phyloP scores from a whole-genome alignment of 2,888 invertebrate species.

The Tanypteryx hageni region DNA sequence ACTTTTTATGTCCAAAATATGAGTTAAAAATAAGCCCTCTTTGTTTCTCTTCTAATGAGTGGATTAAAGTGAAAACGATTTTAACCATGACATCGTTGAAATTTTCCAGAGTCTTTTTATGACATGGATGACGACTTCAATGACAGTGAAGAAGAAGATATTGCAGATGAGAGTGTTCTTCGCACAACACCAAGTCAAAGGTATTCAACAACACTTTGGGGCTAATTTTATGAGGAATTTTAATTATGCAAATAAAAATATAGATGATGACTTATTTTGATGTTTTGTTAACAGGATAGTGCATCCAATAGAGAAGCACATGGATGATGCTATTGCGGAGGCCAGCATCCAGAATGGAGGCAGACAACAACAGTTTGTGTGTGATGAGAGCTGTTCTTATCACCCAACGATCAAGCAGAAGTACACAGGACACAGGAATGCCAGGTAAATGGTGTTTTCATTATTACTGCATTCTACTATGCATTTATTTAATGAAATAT shows the following conservation, averaged over 20 bases:
- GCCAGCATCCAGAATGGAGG: constrained; percentile 62
- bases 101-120: constrained; percentile 45
- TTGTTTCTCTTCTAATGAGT: no score
- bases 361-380: constrained; percentile 37
- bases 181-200: constrained; percentile 67
- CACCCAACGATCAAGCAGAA: constrained; percentile 79
- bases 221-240: not conserved
- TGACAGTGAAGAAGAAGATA: constrained; percentile 74
- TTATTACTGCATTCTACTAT: constrained; percentile 45
- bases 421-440: constrained; percentile 88
- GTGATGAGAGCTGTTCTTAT: constrained; percentile 69
- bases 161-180: constrained; percentile 65
- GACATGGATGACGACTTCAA: constrained; percentile 72
- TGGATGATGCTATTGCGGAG: constrained; percentile 73
- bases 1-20: no score
- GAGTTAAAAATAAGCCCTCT: no score
- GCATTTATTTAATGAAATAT: no score
- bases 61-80: no score
- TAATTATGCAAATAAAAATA: not conserved
- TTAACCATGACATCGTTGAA: not conserved
- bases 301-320: constrained; percentile 72
- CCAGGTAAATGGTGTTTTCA: constrained; percentile 76
- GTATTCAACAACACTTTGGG: constrained; percentile 68
- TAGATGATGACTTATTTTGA: not conserved
- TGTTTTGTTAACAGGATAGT: constrained; percentile 27